phyloP scores from a whole-genome alignment of 2,113 vertebrate species.

The Lipotes vexillifer region DNA sequence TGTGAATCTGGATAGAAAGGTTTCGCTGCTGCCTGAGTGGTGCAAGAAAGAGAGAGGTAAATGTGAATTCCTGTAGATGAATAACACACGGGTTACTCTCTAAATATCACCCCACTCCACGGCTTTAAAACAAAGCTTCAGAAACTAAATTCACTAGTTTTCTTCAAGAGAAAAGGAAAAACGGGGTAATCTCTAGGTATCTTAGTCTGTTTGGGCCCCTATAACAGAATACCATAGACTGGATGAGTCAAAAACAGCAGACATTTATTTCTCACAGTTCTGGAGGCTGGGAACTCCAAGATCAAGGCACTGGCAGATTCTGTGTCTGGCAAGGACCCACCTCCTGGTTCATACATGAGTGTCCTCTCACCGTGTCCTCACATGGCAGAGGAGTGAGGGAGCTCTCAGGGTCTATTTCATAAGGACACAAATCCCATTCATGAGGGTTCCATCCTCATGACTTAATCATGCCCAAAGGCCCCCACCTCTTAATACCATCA shows the following conservation, averaged over 20 bases:
- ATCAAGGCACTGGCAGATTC: background rate
- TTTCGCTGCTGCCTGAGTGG: background rate
- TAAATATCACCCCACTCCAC: background rate
- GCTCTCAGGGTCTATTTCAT: background rate
- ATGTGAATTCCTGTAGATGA: background rate
- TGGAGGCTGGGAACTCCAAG: background rate
- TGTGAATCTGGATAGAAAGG: constrained; percentile 3
- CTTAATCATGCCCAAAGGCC: background rate
- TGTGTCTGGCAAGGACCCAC: background rate
- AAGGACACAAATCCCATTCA: background rate
- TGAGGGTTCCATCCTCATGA: background rate
- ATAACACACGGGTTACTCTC: background rate
- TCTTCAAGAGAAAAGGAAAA: constrained; percentile 5
- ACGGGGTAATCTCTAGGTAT: background rate
- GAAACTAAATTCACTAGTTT: background rate
- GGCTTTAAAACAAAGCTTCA: constrained; percentile 20
- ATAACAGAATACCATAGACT: background rate
- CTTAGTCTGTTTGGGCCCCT: background rate
- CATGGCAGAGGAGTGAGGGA: background rate
- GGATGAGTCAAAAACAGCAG: background rate
- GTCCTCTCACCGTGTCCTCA: background rate
- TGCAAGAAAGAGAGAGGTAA: background rate
- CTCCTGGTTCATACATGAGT: background rate
- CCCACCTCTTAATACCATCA: background rate
- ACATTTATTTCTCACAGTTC: background rate